A percentile compares a stretch with the other conserved stretches of the same genome.
Evolutionary conservation across 2,797 vertebrate genomes (phyloP).

Genomic region (Neostethus bicornis): DNA sequence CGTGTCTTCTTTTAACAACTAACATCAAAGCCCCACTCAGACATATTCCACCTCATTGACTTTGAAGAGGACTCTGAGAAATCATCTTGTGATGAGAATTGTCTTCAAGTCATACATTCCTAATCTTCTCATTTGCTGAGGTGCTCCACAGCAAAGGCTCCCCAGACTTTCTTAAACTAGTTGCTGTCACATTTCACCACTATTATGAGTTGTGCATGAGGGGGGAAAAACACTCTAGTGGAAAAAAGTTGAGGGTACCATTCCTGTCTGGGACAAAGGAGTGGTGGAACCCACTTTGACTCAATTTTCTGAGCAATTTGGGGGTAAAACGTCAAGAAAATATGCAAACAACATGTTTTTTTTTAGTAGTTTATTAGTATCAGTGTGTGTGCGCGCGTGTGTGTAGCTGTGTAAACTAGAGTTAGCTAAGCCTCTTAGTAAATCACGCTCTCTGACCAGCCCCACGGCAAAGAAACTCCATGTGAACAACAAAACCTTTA

Average conservation of each 20-base stretch:
- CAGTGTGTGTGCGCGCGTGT: constrained; percentile 36
- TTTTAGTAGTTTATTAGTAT: constrained; percentile 44
- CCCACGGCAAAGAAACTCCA: constrained; percentile 19
- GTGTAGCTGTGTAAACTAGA: constrained; percentile 61
- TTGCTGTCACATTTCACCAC: not conserved
- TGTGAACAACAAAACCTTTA: not conserved
- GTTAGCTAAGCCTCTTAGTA: constrained; percentile 80
- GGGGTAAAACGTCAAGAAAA: constrained; percentile 17
- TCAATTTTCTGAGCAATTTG: constrained; percentile 8
- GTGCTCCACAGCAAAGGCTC: not conserved
- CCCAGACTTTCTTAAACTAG: not conserved
- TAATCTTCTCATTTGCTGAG: constrained; percentile 7
- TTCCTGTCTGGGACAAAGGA: constrained; percentile 63
- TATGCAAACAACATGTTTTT: constrained; percentile 20
- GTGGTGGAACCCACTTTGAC: constrained; percentile 4
- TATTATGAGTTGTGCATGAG: not conserved
- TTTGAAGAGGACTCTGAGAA: not conserved
- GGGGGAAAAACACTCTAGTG: not conserved
- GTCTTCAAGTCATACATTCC: constrained; percentile 12
- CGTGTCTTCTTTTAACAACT: constrained; percentile 17
- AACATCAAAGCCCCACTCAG: constrained; percentile 45
- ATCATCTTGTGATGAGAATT: constrained; percentile 31
- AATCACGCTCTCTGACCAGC: constrained; percentile 77
- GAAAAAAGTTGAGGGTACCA: constrained; percentile 6
- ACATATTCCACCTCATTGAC: constrained; percentile 43